These are phyloP conservation scores for Sapayoa aenigma DNA, from an alignment of 2,113 vertebrate species.

Conservation along the genomic window DNA sequence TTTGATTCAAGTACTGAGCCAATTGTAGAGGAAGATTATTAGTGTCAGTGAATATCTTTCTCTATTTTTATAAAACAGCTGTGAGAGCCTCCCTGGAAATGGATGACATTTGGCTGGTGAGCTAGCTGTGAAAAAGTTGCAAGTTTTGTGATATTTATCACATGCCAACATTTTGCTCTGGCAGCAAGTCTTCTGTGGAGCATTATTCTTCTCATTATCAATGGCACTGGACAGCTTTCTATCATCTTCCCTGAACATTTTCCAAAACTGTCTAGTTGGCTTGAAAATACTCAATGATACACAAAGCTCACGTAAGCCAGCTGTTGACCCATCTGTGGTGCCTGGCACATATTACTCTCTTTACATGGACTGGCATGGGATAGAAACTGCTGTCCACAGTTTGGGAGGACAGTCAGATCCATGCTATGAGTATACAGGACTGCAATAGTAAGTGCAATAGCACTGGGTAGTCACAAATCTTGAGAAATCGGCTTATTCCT, in stretches of 20 bases:
- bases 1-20: background rate
- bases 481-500: background rate
- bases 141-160: background rate
- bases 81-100: background rate
- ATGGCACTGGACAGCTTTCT: slow-evolving; percentile 33
- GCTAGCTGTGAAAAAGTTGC: background rate
- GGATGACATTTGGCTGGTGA: background rate
- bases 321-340: slow-evolving; percentile 8
- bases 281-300: background rate
- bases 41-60: background rate
- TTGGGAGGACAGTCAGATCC: background rate
- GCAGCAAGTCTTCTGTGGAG: background rate
- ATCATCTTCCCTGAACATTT: background rate
- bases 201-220: slow-evolving; percentile 1
- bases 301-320: background rate
- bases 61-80: background rate
- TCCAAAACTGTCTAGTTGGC: background rate
- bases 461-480: background rate
- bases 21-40: background rate
- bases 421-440: background rate
- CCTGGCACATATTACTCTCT: background rate
- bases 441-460: background rate
- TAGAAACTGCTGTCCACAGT: background rate
- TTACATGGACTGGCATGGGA: background rate
- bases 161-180: background rate